These are phyloP conservation scores for Rhabdophis nuchalis DNA, from an alignment of 2,797 vertebrate species.

Conservation along the genomic window DNA sequence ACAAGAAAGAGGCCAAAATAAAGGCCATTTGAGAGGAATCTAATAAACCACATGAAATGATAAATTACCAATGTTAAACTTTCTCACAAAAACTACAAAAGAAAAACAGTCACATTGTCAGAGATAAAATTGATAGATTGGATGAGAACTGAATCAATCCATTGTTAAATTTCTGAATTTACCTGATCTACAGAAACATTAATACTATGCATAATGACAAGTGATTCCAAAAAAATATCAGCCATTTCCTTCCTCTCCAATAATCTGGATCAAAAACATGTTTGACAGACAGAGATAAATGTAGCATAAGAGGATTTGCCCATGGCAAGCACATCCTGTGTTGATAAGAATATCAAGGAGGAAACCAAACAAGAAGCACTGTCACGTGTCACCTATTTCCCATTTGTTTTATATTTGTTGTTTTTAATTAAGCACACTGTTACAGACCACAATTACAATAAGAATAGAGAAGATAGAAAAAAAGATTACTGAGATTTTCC, in stretches of 20 bases:
- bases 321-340: not conserved
- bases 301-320: not conserved
- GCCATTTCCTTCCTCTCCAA: slow-evolving; percentile 57
- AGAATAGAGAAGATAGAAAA: not conserved
- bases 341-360: not conserved
- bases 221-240: slow-evolving; percentile 55
- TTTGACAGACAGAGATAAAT: not conserved
- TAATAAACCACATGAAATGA: not conserved
- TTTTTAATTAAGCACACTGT: not conserved
- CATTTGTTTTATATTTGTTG: not conserved
- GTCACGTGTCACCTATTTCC: not conserved
- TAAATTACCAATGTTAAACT: not conserved
- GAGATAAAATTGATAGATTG: slow-evolving; percentile 26
- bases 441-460: not conserved
- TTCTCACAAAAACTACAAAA: slow-evolving; percentile 42
- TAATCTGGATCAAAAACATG: slow-evolving; percentile 47
- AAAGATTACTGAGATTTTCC: not conserved
- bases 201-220: not conserved
- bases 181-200: not conserved
- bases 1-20: not conserved
- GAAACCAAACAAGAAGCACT: not conserved
- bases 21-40: not conserved
- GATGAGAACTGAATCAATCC: slow-evolving; percentile 38
- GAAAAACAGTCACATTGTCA: slow-evolving; percentile 39
- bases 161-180: slow-evolving; percentile 29